Percentiles rank a stretch among this genome's conserved stretches.
Conservation (phyloP, 2,888 invertebrate species). For the Tetrapedia diversipes region DNA sequence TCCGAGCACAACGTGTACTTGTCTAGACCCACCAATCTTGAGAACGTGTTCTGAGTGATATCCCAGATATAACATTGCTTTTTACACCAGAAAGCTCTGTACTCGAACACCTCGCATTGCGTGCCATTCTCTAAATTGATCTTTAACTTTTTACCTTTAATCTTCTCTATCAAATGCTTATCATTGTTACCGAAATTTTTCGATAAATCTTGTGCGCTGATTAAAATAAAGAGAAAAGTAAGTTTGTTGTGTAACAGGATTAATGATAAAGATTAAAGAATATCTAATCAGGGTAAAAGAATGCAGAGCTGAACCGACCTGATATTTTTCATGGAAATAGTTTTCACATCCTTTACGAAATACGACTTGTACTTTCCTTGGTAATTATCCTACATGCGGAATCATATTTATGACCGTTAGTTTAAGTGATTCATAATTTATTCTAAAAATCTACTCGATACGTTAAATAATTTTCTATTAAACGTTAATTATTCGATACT, state of each 20-base stretch:
- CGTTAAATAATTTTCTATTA: no score
- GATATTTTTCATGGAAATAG: constrained; percentile 76
- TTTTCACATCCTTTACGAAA: constrained; percentile 83
- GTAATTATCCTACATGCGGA: constrained; percentile 82
- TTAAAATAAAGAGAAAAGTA: constrained; percentile 3
- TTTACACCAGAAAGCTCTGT: constrained; percentile 84
- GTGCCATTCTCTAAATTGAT: constrained; percentile 79
- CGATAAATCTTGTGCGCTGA: constrained; percentile 59
- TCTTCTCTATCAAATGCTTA: constrained; percentile 67
- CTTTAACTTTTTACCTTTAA: constrained; percentile 69
- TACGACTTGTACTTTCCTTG: constrained; percentile 84
- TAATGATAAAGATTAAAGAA: background rate
- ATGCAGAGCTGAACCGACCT: constrained; percentile 70
- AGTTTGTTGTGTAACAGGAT: no score
- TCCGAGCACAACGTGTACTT: constrained; percentile 80
- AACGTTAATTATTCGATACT: no score
- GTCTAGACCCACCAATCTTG: constrained; percentile 83
- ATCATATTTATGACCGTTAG: constrained; percentile 4
- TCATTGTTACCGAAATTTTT: constrained; percentile 56
- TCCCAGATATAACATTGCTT: constrained; percentile 85
- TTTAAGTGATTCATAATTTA: constrained; percentile 3
- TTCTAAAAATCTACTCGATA: no score
- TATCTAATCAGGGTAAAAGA: background rate
- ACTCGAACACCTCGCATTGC: constrained; percentile 76
- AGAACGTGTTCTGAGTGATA: constrained; percentile 81